Percentiles rank a stretch among this genome's conserved stretches.
These are phyloP conservation scores for Leptinotarsa juncta DNA, from an alignment of 2,888 invertebrate genomes.

Conservation along the genomic window DNA sequence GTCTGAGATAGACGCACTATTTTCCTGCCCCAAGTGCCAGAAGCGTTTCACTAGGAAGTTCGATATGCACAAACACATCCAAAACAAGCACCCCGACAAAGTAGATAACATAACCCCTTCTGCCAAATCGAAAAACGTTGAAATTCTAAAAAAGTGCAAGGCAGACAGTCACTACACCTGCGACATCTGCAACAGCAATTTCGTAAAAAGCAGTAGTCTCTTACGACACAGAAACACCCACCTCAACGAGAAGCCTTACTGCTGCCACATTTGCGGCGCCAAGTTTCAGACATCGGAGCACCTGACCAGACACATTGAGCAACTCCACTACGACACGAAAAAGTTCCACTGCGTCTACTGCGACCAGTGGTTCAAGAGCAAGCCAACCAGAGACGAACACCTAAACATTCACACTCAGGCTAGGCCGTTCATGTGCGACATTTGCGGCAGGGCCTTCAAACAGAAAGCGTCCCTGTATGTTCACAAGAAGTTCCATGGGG, in stretches of 20 bases:
- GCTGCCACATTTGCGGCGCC: constrained; percentile 70
- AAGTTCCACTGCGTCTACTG: constrained; percentile 68
- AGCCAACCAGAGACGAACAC: constrained; percentile 68
- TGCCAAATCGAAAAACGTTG: constrained; percentile 47
- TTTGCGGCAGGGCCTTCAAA: constrained; percentile 69
- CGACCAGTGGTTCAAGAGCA: constrained; percentile 66
- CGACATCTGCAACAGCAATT: constrained; percentile 63
- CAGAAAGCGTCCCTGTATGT: constrained; percentile 66
- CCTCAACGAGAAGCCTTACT: constrained; percentile 63
- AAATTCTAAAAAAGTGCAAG: constrained; percentile 55
- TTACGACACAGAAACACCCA: constrained; percentile 68
- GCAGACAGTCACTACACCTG: constrained; percentile 62
- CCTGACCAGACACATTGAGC: constrained; percentile 68
- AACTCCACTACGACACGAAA: constrained; percentile 66
- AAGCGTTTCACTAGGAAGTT: constrained; percentile 61
- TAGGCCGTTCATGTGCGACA: constrained; percentile 68
- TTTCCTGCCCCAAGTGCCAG: constrained; percentile 58
- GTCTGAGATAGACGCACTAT: constrained; percentile 54
- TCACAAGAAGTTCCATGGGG: constrained; percentile 52
- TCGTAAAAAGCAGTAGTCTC: constrained; percentile 61
- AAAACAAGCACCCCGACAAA: constrained; percentile 51
- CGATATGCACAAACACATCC: constrained; percentile 61
- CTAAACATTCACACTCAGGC: constrained; percentile 65
- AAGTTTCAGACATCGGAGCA: constrained; percentile 67
- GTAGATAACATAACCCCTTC: constrained; percentile 33